These are phyloP conservation scores for Aphidius gifuensis DNA, from an alignment of 1,140 invertebrate species.

Conservation along the genomic window DNA sequence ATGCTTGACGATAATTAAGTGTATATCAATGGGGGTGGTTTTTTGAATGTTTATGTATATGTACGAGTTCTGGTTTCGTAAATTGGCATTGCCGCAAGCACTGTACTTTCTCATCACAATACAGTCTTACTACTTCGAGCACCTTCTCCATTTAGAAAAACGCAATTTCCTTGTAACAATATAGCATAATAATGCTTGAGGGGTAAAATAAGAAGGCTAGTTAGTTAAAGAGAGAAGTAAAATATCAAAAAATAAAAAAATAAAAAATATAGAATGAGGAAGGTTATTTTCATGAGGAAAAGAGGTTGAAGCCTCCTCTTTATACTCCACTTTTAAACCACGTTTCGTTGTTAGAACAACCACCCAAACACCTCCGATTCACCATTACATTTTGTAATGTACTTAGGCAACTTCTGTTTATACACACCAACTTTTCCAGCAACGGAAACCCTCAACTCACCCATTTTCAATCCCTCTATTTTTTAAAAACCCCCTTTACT, in stretches of 20 bases:
- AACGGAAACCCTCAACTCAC: constrained; percentile 20
- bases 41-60: too few species aligned
- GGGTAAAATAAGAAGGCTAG: constrained; percentile 1
- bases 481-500: background rate
- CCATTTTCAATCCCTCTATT: constrained; percentile 7
- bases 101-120: constrained; percentile 3
- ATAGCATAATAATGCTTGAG: constrained; percentile 51
- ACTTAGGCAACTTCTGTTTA: constrained; percentile 57
- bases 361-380: constrained; percentile 45
- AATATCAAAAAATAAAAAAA: background rate
- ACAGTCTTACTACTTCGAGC: constrained; percentile 20
- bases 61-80: background rate
- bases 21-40: constrained; percentile 8
- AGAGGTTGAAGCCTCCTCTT: constrained; percentile 23
- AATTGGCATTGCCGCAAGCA: constrained; percentile 24
- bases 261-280: background rate
- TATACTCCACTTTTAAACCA: constrained; percentile 13
- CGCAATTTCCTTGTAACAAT: constrained; percentile 54
- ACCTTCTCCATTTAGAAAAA: constrained; percentile 46
- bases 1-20: constrained; percentile 26
- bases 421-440: constrained; percentile 49
- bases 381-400: constrained; percentile 56
- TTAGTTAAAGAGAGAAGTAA: constrained; percentile 4
- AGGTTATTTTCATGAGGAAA: constrained; percentile 32
- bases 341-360: constrained; percentile 30